Percentiles rank a stretch among this genome's conserved stretches.
These are phyloP conservation scores for Plagodis pulveraria DNA, from an alignment of 2,888 invertebrate species.

Conservation along the genomic window DNA sequence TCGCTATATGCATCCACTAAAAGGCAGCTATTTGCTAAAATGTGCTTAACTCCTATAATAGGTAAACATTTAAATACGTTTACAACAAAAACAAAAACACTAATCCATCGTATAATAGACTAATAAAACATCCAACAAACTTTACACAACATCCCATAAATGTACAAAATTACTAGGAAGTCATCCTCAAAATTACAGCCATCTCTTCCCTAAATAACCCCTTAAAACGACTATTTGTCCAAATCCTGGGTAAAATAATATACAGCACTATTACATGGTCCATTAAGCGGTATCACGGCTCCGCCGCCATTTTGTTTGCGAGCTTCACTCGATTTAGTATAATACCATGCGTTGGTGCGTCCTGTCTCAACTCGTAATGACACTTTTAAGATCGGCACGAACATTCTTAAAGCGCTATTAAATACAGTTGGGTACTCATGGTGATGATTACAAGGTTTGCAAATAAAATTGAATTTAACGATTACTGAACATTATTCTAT, in stretches of 20 bases:
- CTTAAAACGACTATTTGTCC: constrained; percentile 31
- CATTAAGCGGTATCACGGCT: constrained; percentile 61
- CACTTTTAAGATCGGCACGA: constrained; percentile 44
- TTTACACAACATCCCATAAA: constrained; percentile 6
- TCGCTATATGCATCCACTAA: too few relatives aligned
- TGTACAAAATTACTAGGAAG: constrained; percentile 12
- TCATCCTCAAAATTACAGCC: constrained; percentile 6
- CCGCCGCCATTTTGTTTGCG: constrained; percentile 59
- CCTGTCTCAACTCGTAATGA: constrained; percentile 50
- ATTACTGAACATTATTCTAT: too few relatives aligned
- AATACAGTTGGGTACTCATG: constrained; percentile 35
- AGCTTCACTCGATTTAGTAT: constrained; percentile 64
- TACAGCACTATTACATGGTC: constrained; percentile 64
- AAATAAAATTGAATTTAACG: too few relatives aligned
- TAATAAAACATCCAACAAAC: constrained; percentile 10
- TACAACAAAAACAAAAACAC: too few relatives aligned
- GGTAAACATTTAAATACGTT: too few relatives aligned
- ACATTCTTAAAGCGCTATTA: constrained; percentile 38
- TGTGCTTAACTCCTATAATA: too few relatives aligned
- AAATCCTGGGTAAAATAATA: constrained; percentile 51
- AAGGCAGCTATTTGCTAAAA: too few relatives aligned
- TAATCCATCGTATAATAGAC: not conserved
- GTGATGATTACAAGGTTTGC: constrained; percentile 1
- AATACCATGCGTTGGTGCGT: constrained; percentile 58
- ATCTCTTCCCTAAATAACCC: constrained; percentile 21